Evolutionary conservation across 2,888 invertebrate species (phyloP), one percentile per base, ranked within the genome.

Genomic region (Drosophila leonis): DNA sequence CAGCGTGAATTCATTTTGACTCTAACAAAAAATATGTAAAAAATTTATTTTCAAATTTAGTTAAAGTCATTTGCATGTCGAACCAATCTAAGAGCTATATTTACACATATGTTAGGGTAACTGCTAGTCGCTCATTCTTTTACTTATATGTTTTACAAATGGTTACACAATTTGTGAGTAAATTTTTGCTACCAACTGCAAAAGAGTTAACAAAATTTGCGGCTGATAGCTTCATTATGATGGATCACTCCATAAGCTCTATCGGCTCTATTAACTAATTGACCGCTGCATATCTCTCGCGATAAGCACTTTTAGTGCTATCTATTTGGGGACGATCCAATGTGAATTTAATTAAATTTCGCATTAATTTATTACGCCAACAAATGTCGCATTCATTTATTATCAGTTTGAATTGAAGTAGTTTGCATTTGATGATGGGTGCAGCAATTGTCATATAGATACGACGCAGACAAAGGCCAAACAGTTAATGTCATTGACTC

Each of bases 401-500:
- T 61, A 80, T 64, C 61, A 74, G 44, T 31, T 57, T 27, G 10
- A 52, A 65, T 52, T 37, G 8, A 51, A 60, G 55, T 55, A 61
- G 20, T 61, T 62, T 65, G 57, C n/a, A 60, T 51, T 66, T 44
- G 41, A 9, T 20, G 52, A 41, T 71, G 71, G 59, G 48, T 54
- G n/a, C 66, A 66, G 55, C 64, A 72, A 66, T 64, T 56, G 59
- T 35, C 15, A 13, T 31, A 29, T 27, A 12, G 15, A 46, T 15
- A 27, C 46, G 48, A 20, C 18, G 49, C 31, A 4, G n/a, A 12
- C 49, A 42, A 12, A 29, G 33, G 44, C 13, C 56, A 48, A 5
- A 27, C 24, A 48, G 29, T 59, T 42, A 72, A 78, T 72, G 80
- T 81, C 82, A 81, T 68, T 81, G 80, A 80, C 80, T 78, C 24